phyloP scores from a whole-genome alignment of 2,888 invertebrate species.

The Masnerella sp. region DNA sequence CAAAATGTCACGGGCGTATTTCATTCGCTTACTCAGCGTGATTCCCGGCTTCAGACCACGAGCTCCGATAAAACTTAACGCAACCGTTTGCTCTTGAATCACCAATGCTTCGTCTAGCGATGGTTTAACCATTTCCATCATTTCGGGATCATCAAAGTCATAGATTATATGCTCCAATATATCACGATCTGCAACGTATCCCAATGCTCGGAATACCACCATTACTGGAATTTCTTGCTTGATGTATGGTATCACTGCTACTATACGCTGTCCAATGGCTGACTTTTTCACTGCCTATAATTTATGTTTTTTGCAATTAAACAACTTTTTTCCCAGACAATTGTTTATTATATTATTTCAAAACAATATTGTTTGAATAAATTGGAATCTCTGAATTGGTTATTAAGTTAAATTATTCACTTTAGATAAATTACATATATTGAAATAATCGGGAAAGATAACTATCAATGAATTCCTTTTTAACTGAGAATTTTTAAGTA shows the following conservation, averaged over 20 bases:
- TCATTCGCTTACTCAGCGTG: conserved; percentile 88
- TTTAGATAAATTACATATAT: too few species aligned
- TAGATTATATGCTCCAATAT: conserved; percentile 99
- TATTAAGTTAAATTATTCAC: too few species aligned
- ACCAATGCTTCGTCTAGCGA: conserved; percentile 99
- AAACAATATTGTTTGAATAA: too few species aligned
- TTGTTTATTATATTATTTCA: too few species aligned
- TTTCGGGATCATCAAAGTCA: conserved; percentile 99
- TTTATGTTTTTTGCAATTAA: neutral
- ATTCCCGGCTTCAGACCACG: conserved; percentile 96
- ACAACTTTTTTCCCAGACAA: neutral
- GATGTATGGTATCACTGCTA: conserved; percentile 98
- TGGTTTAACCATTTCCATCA: conserved; percentile 99
- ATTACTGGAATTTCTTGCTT: conserved; percentile 99
- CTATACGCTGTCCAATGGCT: conserved; percentile 98
- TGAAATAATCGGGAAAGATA: too few species aligned
- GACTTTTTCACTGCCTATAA: conserved; percentile 94
- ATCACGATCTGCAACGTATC: conserved; percentile 99
- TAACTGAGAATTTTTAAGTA: too few species aligned
- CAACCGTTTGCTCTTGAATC: conserved; percentile 99
- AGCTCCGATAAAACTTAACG: conserved; percentile 98
- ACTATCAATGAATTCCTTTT: too few species aligned
- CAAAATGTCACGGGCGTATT: conserved; percentile 99
- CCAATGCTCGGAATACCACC: conserved; percentile 99
- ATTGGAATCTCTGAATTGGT: too few species aligned